Evolutionary conservation across 1,140 invertebrate genomes (phyloP), one percentile per base, ranked within the genome.

Genomic region (Ceratina calcarata): DNA sequence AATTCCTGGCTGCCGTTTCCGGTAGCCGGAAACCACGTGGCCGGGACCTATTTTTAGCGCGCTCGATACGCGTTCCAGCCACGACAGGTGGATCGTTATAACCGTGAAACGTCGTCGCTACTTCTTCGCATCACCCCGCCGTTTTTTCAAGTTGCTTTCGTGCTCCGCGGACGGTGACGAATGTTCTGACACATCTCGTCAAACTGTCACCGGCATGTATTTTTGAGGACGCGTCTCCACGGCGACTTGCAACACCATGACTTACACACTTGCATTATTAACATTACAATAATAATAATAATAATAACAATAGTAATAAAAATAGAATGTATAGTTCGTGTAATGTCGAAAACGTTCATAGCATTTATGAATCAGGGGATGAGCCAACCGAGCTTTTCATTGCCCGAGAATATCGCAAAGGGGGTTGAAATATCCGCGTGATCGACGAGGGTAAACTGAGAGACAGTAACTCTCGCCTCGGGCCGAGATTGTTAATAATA

Each of bases 401-500:
- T 18, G 24, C 2, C 6, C 27, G 3, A 37, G 49, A 82, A 6
- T 27, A 3, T 67, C 24, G 51, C n/a, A 24, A 2, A 45, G 15
- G 20, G 53, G 27, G 60, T 24, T 49, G 49, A 16, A 65, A 37
- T 32, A 70, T 49, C 13, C 0, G 3, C 0, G 22, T 15, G 71
- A 64, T 49, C 58, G 37, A 45, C 57, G 75, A 58, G 65, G 78
- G 58, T 68, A 61, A 60, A 70, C 58, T 68, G 22, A 70, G 20
- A 61, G 75, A 62, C 65, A 70, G 76, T 69, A 80, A 45, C 15
- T 55, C 66, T 55, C 68, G 60, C 62, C 71, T 20, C 66, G 87
- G 87, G 89, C 86, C 77, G 55, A 77, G 72, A 85, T 78, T 89
- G 90, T 92, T 93, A 91, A 93, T 91, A 92, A 92, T 92, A 87